Conservation (phyloP, 2,888 invertebrate genomes). For the Blomia tropicalis region DNA sequence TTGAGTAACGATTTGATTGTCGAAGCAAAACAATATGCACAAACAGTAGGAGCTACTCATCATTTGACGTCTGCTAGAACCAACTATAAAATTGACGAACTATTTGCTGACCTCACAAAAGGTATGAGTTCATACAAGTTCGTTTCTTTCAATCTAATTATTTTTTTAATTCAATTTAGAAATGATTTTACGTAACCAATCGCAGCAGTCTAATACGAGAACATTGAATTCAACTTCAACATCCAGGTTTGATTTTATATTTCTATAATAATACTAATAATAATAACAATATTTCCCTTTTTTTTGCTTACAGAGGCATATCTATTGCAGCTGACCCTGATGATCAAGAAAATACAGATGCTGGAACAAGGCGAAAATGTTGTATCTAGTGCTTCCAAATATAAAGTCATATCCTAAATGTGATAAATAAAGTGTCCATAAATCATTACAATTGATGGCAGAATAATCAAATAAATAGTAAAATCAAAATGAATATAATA, state of each 20-base stretch:
- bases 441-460: no score
- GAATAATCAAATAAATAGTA: no score
- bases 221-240: neutral
- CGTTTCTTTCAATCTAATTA: neutral
- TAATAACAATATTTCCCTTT: neutral
- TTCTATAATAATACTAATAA: neutral
- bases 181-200: conserved; percentile 9
- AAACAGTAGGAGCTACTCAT: conserved; percentile 49
- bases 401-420: no score
- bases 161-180: neutral
- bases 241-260: neutral
- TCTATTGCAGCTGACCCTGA: conserved; percentile 9
- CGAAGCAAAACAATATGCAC: conserved; percentile 19
- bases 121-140: conserved; percentile 19
- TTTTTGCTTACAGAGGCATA: neutral
- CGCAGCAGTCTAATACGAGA: conserved; percentile 8
- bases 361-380: neutral
- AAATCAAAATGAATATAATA: no score
- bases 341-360: neutral
- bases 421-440: no score
- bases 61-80: conserved; percentile 83
- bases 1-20: conserved; percentile 55
- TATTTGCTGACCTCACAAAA: conserved; percentile 29
- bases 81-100: conserved; percentile 46
- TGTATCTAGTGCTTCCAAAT: no score